These are phyloP conservation scores for Pithys albifrons DNA, from an alignment of 2,113 vertebrate genomes.

Conservation along the genomic window DNA sequence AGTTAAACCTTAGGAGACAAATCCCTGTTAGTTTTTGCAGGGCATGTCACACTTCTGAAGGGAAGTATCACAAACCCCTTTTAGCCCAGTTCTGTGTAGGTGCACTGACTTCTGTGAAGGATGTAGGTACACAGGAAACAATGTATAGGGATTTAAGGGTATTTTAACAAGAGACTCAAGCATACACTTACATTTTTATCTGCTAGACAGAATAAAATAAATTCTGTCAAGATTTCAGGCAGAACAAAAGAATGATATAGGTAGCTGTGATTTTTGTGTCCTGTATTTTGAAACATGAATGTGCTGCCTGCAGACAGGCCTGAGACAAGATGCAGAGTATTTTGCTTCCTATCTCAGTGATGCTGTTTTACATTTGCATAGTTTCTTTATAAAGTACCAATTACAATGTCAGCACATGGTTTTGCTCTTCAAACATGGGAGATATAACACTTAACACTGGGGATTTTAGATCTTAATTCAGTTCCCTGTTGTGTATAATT, in stretches of 20 bases:
- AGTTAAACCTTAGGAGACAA: not conserved
- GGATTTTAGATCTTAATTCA: not conserved
- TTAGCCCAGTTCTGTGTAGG: not conserved
- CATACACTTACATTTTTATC: not conserved
- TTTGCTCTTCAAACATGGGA: not conserved
- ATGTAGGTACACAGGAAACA: fast-evolving
- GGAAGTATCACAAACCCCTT: not conserved
- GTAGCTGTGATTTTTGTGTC: not conserved
- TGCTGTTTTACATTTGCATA: not conserved
- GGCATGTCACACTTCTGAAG: not conserved
- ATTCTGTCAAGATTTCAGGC: not conserved
- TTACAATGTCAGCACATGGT: not conserved
- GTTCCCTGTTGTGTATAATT: not conserved
- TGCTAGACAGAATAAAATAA: not conserved
- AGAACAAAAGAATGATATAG: fast-evolving
- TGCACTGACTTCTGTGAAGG: not conserved
- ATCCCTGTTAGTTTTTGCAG: not conserved
- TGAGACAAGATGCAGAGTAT: not conserved
- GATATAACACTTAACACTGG: not conserved
- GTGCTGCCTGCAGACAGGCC: not conserved
- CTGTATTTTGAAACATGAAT: not conserved
- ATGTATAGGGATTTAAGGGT: not conserved
- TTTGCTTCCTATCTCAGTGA: not conserved
- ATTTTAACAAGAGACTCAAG: not conserved
- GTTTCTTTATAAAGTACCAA: not conserved